These are phyloP conservation scores for Ptychobarbus kaznakovi DNA, from an alignment of 2,797 vertebrate species.

Conservation along the genomic window DNA sequence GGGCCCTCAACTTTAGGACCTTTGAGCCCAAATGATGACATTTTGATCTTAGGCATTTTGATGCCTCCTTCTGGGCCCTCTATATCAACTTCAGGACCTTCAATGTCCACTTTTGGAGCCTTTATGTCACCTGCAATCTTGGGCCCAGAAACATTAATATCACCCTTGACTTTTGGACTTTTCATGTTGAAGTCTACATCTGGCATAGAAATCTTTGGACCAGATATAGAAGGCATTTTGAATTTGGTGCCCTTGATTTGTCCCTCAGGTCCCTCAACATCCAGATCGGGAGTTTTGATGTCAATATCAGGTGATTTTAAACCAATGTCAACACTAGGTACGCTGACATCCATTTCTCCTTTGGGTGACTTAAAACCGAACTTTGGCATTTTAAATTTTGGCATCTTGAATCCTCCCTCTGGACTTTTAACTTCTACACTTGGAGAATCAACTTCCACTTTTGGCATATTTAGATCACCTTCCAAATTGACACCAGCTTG, in stretches of 20 bases:
- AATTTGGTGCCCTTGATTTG: slow-evolving; percentile 8
- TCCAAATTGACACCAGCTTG: slow-evolving; percentile 2
- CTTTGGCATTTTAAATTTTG: slow-evolving; percentile 28
- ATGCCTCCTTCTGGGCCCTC: neutral
- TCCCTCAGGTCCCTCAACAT: slow-evolving; percentile 1
- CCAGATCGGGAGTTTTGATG: neutral
- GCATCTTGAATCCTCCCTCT: slow-evolving; percentile 14
- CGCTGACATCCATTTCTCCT: slow-evolving; percentile 1
- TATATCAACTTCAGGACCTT: slow-evolving; percentile 9
- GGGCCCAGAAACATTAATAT: neutral
- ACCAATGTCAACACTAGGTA: neutral
- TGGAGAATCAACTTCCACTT: neutral
- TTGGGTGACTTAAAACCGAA: slow-evolving; percentile 26
- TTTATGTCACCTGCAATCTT: slow-evolving; percentile 31
- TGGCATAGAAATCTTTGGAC: slow-evolving; percentile 3
- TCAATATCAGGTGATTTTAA: slow-evolving; percentile 1
- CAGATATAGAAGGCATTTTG: neutral
- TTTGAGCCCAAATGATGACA: slow-evolving; percentile 3
- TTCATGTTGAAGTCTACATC: slow-evolving; percentile 2
- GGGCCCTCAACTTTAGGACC: neutral
- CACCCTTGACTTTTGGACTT: slow-evolving; percentile 9
- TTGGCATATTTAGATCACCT: neutral
- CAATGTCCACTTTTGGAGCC: slow-evolving; percentile 36
- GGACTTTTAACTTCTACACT: neutral
- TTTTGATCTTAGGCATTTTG: slow-evolving; percentile 2